Evolutionary conservation across 2,888 invertebrate species (phyloP).

Genomic region (Esperia sulphurella): DNA sequence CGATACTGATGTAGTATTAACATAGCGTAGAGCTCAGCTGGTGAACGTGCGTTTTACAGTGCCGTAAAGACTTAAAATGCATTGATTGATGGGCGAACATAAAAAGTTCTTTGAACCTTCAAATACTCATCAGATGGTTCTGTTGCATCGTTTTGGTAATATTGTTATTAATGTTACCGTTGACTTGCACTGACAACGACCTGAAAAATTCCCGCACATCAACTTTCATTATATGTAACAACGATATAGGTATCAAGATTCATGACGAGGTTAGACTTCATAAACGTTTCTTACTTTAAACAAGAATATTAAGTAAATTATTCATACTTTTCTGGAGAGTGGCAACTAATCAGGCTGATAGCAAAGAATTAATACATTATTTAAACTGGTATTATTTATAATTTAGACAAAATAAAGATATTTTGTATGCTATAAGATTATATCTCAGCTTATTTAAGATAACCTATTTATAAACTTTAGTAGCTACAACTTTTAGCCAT

Average conservation of each 20-base stretch:
- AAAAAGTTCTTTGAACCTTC: slow-evolving; percentile 55
- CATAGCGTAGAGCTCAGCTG: not conserved
- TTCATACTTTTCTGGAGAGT: too few species aligned
- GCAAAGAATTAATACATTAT: too few species aligned
- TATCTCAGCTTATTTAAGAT: too few species aligned
- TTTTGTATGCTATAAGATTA: too few species aligned
- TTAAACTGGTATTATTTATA: too few species aligned
- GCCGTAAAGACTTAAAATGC: slow-evolving; percentile 49
- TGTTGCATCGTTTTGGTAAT: slow-evolving; percentile 26
- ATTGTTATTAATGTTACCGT: slow-evolving; percentile 36
- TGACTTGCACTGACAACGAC: slow-evolving; percentile 25
- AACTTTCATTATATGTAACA: not conserved
- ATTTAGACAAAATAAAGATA: too few species aligned
- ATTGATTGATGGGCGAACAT: slow-evolving; percentile 56
- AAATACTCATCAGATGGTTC: slow-evolving; percentile 26
- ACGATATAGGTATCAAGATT: not conserved
- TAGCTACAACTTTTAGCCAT: too few species aligned
- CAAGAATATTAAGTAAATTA: too few species aligned
- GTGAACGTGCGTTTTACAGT: slow-evolving; percentile 38
- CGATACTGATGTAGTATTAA: not conserved
- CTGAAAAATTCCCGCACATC: slow-evolving; percentile 21
- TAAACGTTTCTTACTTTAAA: too few species aligned
- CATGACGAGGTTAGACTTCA: too few species aligned
- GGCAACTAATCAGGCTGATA: too few species aligned
- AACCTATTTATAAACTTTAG: too few species aligned